Percentiles rank a stretch among this genome's conserved stretches.
These are phyloP conservation scores for Papilio helenus DNA, from an alignment of 1,140 invertebrate genomes.

Conservation along the genomic window DNA sequence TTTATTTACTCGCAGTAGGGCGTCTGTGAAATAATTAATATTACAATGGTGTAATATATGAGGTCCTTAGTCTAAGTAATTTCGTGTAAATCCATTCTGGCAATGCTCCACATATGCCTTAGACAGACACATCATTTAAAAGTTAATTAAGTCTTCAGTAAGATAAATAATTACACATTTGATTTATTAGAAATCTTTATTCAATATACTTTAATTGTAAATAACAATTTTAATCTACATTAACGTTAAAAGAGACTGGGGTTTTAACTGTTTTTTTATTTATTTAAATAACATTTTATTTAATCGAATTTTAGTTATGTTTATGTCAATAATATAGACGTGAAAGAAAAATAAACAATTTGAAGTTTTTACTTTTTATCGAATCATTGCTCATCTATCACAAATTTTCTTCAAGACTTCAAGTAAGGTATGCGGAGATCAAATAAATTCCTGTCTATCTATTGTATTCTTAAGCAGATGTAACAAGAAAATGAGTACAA, in stretches of 20 bases:
- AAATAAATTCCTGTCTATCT: constrained; percentile 22
- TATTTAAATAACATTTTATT: background rate
- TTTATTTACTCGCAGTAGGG: constrained; percentile 68
- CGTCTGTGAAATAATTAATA: constrained; percentile 64
- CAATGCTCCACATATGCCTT: constrained; percentile 8
- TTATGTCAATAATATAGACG: background rate
- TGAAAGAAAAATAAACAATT: too few species aligned
- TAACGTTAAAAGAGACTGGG: background rate
- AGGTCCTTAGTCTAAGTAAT: constrained; percentile 52
- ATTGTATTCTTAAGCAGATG: constrained; percentile 20
- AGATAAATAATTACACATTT: background rate
- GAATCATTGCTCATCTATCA: too few species aligned
- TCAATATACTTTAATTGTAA: background rate
- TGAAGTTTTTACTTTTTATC: too few species aligned
- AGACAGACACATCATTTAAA: constrained; percentile 17
- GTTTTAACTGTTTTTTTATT: background rate
- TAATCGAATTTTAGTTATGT: background rate
- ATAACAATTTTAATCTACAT: background rate
- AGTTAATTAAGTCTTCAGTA: constrained; percentile 6
- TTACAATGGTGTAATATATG: constrained; percentile 60
- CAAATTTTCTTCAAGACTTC: background rate
- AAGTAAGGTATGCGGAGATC: background rate
- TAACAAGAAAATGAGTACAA: constrained; percentile 19
- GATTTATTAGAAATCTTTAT: background rate
- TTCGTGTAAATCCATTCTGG: constrained; percentile 43